Evolutionary conservation across 2,797 vertebrate genomes (phyloP).

Genomic region (Anniella stebbinsi): DNA sequence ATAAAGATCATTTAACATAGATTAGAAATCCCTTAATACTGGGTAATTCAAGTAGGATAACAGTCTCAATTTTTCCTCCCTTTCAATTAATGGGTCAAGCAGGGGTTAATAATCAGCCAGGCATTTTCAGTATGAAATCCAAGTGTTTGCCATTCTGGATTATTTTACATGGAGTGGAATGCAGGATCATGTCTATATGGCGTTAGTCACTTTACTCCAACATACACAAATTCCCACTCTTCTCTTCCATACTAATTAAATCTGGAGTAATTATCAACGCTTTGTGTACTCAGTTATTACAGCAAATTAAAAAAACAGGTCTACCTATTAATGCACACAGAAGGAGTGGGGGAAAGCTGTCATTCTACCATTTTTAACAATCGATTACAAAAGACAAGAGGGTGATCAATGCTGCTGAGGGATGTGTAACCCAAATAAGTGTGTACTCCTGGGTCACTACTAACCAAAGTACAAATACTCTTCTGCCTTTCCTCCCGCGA

Average conservation of each 20-base stretch:
- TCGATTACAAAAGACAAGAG: background rate
- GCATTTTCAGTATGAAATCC: constrained; percentile 2
- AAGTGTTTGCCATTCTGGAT: constrained; percentile 4
- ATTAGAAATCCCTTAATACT: background rate
- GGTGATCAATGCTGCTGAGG: background rate
- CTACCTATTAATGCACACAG: background rate
- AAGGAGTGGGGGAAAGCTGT: background rate
- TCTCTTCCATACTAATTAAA: background rate
- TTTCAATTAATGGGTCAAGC: background rate
- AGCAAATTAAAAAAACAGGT: background rate
- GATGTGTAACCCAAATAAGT: background rate
- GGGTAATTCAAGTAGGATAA: background rate
- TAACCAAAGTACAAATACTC: background rate
- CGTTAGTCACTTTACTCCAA: background rate
- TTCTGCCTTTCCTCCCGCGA: background rate
- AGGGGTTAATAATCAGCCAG: background rate
- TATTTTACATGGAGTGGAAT: background rate
- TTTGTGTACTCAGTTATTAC: background rate
- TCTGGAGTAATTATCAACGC: background rate
- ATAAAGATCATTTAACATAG: background rate
- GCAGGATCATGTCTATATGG: background rate
- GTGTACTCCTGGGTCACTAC: background rate
- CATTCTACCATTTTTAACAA: background rate
- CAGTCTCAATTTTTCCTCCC: background rate
- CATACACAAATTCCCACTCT: background rate